Evolutionary conservation across 2,113 vertebrate genomes (phyloP).

Genomic region (Henicopernis longicauda): DNA sequence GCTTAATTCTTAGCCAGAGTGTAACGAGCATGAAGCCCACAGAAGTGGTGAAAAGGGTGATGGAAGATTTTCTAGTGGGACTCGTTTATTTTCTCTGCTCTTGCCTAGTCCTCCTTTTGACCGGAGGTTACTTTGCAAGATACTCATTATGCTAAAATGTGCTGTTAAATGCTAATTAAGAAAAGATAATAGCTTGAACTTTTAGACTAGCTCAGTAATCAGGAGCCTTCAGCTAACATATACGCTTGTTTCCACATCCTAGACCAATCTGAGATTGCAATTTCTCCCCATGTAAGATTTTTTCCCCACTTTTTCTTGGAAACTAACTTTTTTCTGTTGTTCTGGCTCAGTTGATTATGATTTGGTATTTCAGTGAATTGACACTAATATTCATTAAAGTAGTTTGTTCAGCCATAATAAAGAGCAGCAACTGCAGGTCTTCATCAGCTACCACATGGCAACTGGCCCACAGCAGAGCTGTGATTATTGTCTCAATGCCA

Average conservation of each 20-base stretch:
- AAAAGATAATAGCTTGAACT: neutral
- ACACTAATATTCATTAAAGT: constrained; percentile 2
- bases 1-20: neutral
- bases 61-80: neutral
- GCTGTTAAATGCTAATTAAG: constrained; percentile 2
- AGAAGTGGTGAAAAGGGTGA: neutral
- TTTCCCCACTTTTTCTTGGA: neutral
- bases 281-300: neutral
- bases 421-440: neutral
- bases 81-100: neutral
- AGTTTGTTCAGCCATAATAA: neutral
- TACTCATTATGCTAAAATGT: neutral
- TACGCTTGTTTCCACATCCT: neutral
- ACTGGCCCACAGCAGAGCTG: neutral
- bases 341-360: constrained; percentile 13
- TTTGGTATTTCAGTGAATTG: constrained; percentile 30
- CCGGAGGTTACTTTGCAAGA: neutral
- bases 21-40: neutral
- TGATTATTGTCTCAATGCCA: neutral
- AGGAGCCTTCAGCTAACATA: neutral
- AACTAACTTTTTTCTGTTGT: neutral
- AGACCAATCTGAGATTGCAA: neutral
- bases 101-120: neutral
- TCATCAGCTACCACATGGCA: neutral
- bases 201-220: neutral